Evolutionary conservation across 2,797 vertebrate genomes (phyloP).

Genomic region (Tadarida brasiliensis): DNA sequence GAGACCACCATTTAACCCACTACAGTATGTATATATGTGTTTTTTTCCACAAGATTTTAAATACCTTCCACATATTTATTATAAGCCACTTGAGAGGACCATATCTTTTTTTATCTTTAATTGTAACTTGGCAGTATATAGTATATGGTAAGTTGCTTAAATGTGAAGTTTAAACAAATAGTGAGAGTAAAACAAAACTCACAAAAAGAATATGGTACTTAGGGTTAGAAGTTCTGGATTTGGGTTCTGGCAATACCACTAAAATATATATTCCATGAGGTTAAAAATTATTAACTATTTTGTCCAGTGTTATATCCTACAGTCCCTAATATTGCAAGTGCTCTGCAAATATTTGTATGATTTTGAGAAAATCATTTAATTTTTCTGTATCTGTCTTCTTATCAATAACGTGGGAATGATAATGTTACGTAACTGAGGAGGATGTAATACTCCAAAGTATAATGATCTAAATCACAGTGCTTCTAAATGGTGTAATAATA

Average conservation of each 20-base stretch:
- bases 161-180: neutral
- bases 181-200: neutral
- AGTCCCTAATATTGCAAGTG: neutral
- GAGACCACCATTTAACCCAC: neutral
- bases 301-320: neutral
- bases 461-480: neutral
- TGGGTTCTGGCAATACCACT: neutral
- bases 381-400: slow-evolving; percentile 3
- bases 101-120: neutral
- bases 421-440: neutral
- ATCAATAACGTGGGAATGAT: slow-evolving; percentile 5
- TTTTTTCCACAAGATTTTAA: slow-evolving; percentile 14
- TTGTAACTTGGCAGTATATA: neutral
- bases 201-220: neutral
- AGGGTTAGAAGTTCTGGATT: neutral
- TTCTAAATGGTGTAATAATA: neutral
- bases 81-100: neutral
- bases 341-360: neutral
- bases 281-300: slow-evolving; percentile 42
- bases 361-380: neutral
- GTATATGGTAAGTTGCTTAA: neutral
- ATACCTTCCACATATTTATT: neutral
- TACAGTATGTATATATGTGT: neutral
- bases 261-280: neutral
- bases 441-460: neutral